Evolutionary conservation across 2,888 invertebrate species (phyloP).

Genomic region (Tromatobia lineatoria): DNA sequence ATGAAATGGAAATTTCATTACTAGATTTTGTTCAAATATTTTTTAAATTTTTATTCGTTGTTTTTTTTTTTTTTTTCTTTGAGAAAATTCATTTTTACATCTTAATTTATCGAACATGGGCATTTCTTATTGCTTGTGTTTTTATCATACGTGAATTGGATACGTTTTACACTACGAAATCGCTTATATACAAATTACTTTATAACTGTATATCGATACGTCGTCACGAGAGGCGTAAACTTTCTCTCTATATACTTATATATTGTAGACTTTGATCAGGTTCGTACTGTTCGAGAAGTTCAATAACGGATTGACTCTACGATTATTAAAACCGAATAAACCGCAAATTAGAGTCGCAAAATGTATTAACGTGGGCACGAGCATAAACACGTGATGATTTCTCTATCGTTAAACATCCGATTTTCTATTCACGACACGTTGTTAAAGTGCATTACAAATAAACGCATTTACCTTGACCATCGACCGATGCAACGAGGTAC

Average conservation of each 20-base stretch:
- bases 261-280: background rate
- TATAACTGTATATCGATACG: constrained; percentile 1
- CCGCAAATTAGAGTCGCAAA: background rate
- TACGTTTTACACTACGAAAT: background rate
- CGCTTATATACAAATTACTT: constrained; percentile 10
- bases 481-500: constrained; percentile 25
- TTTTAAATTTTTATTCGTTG: background rate
- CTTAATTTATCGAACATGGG: background rate
- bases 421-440: constrained; percentile 30
- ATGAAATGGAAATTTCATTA: no score
- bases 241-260: constrained; percentile 20
- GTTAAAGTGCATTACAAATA: constrained; percentile 43
- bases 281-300: background rate
- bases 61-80: background rate
- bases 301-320: no score
- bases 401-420: constrained; percentile 26
- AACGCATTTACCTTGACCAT: constrained; percentile 54
- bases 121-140: background rate
- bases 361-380: background rate
- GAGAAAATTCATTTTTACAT: background rate
- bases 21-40: background rate
- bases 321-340: background rate
- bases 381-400: constrained; percentile 4
- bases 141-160: background rate
- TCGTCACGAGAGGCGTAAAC: background rate